phyloP scores from a whole-genome alignment of 2,113 vertebrate species.

The Thamnophis sirtalis region DNA sequence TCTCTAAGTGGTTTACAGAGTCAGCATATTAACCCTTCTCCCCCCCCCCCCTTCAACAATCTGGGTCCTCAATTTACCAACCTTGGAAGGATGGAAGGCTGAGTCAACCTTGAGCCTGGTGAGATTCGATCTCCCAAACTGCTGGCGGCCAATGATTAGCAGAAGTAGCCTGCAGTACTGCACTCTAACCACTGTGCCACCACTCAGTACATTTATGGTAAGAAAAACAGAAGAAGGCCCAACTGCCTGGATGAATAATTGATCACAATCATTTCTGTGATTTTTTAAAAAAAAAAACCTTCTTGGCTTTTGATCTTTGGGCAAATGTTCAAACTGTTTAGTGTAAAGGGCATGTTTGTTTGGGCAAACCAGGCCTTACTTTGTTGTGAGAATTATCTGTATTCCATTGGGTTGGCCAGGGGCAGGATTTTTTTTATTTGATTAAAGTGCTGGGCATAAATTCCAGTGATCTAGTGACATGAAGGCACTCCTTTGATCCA shows the following conservation, averaged over 20 bases:
- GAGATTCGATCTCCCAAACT: too few relatives aligned
- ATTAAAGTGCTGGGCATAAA: conserved; percentile 39
- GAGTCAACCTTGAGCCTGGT: too few relatives aligned
- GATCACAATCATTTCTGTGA: not conserved
- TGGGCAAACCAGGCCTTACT: conserved; percentile 12
- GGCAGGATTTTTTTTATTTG: conserved; percentile 16
- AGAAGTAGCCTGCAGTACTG: too few relatives aligned
- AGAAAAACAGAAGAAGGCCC: not conserved
- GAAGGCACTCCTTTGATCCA: conserved; percentile 48
- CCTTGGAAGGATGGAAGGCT: too few relatives aligned
- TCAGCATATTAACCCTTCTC: too few relatives aligned
- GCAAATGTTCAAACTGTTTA: conserved; percentile 14
- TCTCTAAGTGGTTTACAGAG: too few relatives aligned
- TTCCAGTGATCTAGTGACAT: conserved; percentile 26
- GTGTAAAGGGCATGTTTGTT: conserved; percentile 2
- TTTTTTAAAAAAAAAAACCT: not conserved
- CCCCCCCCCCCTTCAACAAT: too few relatives aligned
- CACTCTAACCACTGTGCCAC: too few relatives aligned
- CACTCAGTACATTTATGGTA: not conserved
- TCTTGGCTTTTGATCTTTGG: not conserved
- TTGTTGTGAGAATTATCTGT: not conserved
- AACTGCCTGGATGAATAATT: not conserved
- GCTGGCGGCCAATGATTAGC: too few relatives aligned
- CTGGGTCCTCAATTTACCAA: too few relatives aligned
- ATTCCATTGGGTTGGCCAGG: not conserved